Conservation (phyloP, 2,888 invertebrate species). For the Clistopyga incitator region DNA sequence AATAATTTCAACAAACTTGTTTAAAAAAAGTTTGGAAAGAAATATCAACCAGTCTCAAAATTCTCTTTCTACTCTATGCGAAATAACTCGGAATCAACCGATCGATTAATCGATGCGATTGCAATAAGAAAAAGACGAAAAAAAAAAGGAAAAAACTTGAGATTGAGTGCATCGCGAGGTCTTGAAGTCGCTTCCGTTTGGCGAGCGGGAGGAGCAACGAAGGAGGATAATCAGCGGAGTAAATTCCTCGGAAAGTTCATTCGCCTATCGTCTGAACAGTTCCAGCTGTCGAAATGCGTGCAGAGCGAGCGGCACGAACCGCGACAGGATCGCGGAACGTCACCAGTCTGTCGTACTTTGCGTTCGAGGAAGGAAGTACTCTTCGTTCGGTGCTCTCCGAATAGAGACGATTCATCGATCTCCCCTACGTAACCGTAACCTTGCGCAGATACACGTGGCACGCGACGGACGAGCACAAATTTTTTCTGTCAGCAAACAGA, state of each 20-base stretch:
- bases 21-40: no score
- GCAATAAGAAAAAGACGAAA: no score
- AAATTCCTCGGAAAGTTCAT: conserved; percentile 48
- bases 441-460: conserved; percentile 61
- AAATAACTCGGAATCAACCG: background rate
- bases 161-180: background rate
- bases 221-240: conserved; percentile 14
- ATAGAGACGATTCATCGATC: conserved; percentile 75
- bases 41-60: no score
- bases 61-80: background rate
- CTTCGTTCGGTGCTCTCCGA: conserved; percentile 46
- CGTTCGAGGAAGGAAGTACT: conserved; percentile 65
- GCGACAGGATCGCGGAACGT: conserved; percentile 60
- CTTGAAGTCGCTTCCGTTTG: background rate
- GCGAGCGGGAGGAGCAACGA: background rate
- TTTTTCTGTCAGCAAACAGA: background rate
- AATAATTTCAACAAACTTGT: no score
- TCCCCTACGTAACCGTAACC: conserved; percentile 74
- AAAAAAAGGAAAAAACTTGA: background rate
- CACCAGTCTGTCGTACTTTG: conserved; percentile 65
- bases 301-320: conserved; percentile 61
- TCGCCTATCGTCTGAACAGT: conserved; percentile 56
- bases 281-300: conserved; percentile 47
- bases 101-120: conserved; percentile 42
- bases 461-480: conserved; percentile 30